Base-by-base conservation (phyloP, 2,888 invertebrate genomes). In the Dynastes hyllus region DNA sequence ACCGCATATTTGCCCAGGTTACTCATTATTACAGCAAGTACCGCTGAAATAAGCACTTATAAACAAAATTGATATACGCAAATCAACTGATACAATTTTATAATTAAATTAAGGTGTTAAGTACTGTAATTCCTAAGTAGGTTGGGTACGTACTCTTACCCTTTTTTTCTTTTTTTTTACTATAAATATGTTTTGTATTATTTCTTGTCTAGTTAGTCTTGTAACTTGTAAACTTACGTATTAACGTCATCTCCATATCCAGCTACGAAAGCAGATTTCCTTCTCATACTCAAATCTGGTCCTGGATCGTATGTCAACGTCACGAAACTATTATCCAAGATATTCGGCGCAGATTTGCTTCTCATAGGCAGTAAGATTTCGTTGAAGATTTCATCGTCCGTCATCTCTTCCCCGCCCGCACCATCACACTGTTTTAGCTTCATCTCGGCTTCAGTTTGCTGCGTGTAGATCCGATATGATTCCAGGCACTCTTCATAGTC, bases 401-500 rank as follows among this genome's bases (percentile, higher is more conserved):
- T 84, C 78, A 89, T 87, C 80, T 90, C 90, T 45, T 86, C 85
- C 58, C 16, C 22, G 66, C 40, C 45, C 22, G 66, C 40, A 22
- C 22, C 22, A 22, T 16, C 11, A 8, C 16, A 37, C 22, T 13
- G 9, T 5, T 27, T 40, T 51, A 27, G 70, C 67, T 53, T 78
- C 67, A 50, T 76, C 65, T 76, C 71, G 53, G 51, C 79, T 71
- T 73, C 69, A 13, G 70, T 73, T 40, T 78, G 65, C 63, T 78
- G 71, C 45, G 63, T 51, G 37, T 79, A 80, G 55, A 73, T 65
- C 75, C 77, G 50, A 27, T 80, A 80, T 13, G 80, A 80, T 63
- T 80, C 80, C 69, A 92, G 87, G 82, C 92, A 92, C 82, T 92
- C 92, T 73, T 91, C 92, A 86, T 92, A 92, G 82, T 92, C 93